Evolutionary conservation across 2,888 invertebrate species (phyloP), one percentile per base, ranked within the genome.

Genomic region (Bombylius major): DNA sequence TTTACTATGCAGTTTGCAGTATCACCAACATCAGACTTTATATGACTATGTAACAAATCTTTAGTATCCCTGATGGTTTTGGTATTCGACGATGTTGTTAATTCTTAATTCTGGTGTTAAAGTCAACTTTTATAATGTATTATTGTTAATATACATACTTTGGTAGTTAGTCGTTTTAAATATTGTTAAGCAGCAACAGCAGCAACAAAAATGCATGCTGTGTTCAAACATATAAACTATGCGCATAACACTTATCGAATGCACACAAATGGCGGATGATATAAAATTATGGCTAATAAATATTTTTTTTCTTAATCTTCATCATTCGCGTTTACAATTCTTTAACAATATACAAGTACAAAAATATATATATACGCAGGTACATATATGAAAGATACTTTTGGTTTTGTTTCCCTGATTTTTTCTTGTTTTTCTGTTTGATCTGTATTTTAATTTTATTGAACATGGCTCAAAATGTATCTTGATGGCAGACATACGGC

Each of bases 241-340:
- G 34, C 52, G 53, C 47, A 44, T 42, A 33, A 58, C 62, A 60
- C 60, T 61, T 63, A 62, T 61, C 61, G 59, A 55, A 61, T 54
- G 54, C 47, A 46, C 55, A 55, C 55, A 55, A 55, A 55, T 50
- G 55, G 55, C 55, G 51, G 47, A 46, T 56, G 58, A 60, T 58
- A 59, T 57, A 59, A 55, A 59, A 59, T 58, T 55, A 59, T 61
- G 56, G 59, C 59, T 60, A 59, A 61, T 62, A 61, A 60, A 62
- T 62, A 60, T 60, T 60, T 59, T 47, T 8, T 13, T 44, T 12
- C 44, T 44, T 12, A 23, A 23, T 23, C 23, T 23, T 54, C 45
- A 34, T 50, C 36, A 34, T 34, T 50, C 50, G 50, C 50, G 50
- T 36, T 36, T 36, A 36, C 34, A 36, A 42, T 42, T 42, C 11